Percentiles rank a stretch among this genome's conserved stretches.
Evolutionary conservation across 2,888 invertebrate species (phyloP).

Genomic region (Lepidocyrtinus sp.): DNA sequence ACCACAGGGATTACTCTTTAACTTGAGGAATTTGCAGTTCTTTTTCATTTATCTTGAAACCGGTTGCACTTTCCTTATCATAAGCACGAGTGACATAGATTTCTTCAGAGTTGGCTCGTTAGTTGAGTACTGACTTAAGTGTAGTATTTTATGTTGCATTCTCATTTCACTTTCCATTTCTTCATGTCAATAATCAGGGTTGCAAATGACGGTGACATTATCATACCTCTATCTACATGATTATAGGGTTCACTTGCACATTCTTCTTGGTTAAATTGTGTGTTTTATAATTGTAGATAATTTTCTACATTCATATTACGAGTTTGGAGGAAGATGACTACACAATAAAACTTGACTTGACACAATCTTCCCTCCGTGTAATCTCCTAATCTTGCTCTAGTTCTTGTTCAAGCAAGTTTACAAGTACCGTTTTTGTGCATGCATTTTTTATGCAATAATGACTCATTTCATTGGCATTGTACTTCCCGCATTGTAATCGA

Average conservation of each 20-base stretch:
- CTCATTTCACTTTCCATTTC: constrained; percentile 8
- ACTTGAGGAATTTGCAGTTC: too few relatives aligned
- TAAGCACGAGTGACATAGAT: background rate
- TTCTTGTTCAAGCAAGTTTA: constrained; percentile 16
- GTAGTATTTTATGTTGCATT: background rate
- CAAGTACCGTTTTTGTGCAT: constrained; percentile 1
- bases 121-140: background rate
- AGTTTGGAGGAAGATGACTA: constrained; percentile 15
- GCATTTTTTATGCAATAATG: background rate
- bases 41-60: too few relatives aligned
- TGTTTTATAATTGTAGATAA: background rate
- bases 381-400: constrained; percentile 44
- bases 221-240: background rate
- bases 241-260: background rate
- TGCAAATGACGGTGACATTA: background rate
- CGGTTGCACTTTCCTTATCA: background rate
- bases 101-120: background rate
- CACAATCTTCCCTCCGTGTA: constrained; percentile 38
- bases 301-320: constrained; percentile 5
- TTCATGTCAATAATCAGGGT: background rate
- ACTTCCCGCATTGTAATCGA: constrained; percentile 17
- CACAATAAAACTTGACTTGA: constrained; percentile 43
- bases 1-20: too few relatives aligned
- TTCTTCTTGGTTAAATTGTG: too few relatives aligned
- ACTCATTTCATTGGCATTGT: constrained; percentile 49